A percentile compares a stretch with the other conserved stretches of the same genome.
phyloP scores from a whole-genome alignment of 2,113 vertebrate genomes.

The Thryonomys swinderianus region DNA sequence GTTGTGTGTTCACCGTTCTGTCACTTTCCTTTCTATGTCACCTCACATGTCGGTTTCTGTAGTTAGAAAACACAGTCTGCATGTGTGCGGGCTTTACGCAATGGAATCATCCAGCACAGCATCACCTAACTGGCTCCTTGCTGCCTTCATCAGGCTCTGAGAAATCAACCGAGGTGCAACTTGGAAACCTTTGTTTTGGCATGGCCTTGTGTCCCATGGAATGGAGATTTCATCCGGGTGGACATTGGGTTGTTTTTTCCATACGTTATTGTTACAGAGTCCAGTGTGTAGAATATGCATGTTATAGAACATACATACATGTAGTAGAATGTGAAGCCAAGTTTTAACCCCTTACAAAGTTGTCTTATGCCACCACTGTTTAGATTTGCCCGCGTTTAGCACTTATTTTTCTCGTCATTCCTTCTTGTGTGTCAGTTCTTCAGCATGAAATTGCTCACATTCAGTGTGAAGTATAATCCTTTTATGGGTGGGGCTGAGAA shows the following conservation, averaged over 20 bases:
- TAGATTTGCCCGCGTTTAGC: not conserved
- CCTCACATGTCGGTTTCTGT: not conserved
- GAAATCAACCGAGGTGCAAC: not conserved
- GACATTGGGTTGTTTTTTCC: not conserved
- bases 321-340: too few relatives aligned
- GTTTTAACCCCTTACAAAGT: not conserved
- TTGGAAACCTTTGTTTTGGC: not conserved
- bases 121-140: not conserved
- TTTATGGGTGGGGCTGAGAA: not conserved
- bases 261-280: not conserved
- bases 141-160: not conserved
- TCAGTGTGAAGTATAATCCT: not conserved
- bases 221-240: not conserved
- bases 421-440: not conserved
- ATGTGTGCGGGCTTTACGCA: not conserved
- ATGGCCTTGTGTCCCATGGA: not conserved
- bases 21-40: not conserved
- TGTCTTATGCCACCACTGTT: not conserved
- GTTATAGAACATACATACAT: not conserved
- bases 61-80: not conserved
- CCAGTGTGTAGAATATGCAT: not conserved
- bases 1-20: not conserved
- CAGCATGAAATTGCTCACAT: not conserved
- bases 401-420: not conserved
- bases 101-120: not conserved